Percentiles rank a stretch among this genome's conserved stretches.
phyloP scores from a whole-genome alignment of 2,113 vertebrate genomes.

The Abramis brama region DNA sequence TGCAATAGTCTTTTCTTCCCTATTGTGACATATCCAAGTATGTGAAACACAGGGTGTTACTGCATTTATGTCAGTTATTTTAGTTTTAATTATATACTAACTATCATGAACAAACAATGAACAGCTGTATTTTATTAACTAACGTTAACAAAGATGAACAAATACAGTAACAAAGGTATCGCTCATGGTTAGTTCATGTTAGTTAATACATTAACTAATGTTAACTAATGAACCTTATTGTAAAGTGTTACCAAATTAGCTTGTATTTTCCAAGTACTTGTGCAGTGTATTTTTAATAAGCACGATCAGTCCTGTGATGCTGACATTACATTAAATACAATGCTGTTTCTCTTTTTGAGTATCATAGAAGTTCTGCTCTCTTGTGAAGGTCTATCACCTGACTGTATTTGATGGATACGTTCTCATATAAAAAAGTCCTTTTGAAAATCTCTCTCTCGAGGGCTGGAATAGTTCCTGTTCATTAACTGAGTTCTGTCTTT shows the following conservation, averaged over 20 bases:
- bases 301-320: background rate
- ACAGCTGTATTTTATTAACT: no score
- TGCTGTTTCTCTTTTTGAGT: background rate
- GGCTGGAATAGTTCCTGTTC: slow-evolving; percentile 37
- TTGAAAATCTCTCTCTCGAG: slow-evolving; percentile 37
- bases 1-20: no score
- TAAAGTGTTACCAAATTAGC: background rate
- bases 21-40: no score
- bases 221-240: no score
- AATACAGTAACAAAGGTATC: no score
- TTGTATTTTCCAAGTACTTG: background rate
- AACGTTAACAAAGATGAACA: no score
- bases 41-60: no score
- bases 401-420: slow-evolving; percentile 31
- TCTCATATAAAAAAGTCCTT: slow-evolving; percentile 36
- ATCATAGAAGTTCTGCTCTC: background rate
- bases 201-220: no score
- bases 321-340: background rate
- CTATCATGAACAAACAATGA: no score
- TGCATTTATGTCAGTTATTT: background rate
- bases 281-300: background rate
- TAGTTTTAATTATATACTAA: background rate
- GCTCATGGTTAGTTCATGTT: no score
- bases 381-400: slow-evolving; percentile 5
- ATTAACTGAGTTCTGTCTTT: slow-evolving; percentile 46